Evolutionary conservation across 2,113 vertebrate species (phyloP), one percentile per base, ranked within the genome.

Genomic region (Apodemus speciosus): DNA sequence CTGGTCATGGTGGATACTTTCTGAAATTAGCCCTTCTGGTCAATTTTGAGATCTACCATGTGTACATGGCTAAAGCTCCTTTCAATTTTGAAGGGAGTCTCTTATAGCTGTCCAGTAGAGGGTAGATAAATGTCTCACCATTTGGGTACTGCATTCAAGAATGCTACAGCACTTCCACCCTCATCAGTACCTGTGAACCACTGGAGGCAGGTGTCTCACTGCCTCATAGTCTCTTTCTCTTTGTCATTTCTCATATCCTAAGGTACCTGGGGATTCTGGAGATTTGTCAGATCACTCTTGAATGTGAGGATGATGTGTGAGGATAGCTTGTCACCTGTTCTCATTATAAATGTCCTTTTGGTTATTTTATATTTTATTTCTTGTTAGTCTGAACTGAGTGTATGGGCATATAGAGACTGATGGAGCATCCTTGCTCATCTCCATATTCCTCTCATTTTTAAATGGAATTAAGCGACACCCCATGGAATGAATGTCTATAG

Each of bases 131-230:
- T 20, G 20, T 1, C 32, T 60, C 32, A 32, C 43, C 9, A 53
- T 58, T 85, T 1, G 38, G 15, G 43, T 43, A 1, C 23, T 23
- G 21, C 6, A 51, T 27, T 83, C 56, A 25, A 27, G 4, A 9
- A 32, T 20, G 6, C n/a, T 14, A 2, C 15, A n/a, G 20, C 3
- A 3, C n/a, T 58, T 46, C 32, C 7, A 32, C 7, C 2, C 7
- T 46, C 43, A 46, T 46, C 23, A 43, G 5, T 27, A 9, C 20
- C 21, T 89, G 16, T 68, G 73, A 35, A 3, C 68, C n/a, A 20
- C 6, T 43, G 3, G 4, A 11, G 23, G 18, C 6, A 56, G 30
- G 30, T 0, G 15, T 10, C 40, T 62, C 35, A 30, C 13, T 23
- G 18, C 20, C 40, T 51, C 6, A 3, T 3, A 51, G 20, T 38